Evolutionary conservation across 2,113 vertebrate genomes (phyloP).

Genomic region (Tapirus terrestris): DNA sequence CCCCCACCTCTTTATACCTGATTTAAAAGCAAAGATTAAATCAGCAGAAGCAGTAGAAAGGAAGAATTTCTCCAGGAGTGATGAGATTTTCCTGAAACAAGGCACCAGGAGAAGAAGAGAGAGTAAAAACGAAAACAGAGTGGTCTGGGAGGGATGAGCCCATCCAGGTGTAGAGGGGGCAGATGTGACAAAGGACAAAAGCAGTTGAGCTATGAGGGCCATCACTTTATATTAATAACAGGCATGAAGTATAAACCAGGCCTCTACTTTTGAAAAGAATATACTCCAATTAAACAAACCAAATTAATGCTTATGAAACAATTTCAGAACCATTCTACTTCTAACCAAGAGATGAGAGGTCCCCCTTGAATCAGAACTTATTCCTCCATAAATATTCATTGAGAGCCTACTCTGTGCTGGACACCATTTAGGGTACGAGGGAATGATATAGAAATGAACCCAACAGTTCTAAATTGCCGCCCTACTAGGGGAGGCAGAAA

Average conservation of each 20-base stretch:
- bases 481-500: background rate
- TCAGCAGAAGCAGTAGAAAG: slow-evolving; percentile 22
- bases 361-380: background rate
- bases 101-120: background rate
- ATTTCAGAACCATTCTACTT: background rate
- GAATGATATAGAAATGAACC: background rate
- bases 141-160: background rate
- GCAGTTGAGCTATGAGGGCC: background rate
- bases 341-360: background rate
- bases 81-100: background rate
- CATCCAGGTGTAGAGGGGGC: background rate
- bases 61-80: background rate
- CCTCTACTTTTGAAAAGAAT: background rate
- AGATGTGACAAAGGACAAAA: background rate
- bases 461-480: background rate
- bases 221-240: background rate
- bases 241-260: background rate
- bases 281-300: background rate
- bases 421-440: fast-evolving
- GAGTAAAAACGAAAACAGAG: background rate
- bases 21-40: slow-evolving; percentile 66
- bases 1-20: slow-evolving; percentile 41
- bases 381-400: background rate
- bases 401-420: background rate
- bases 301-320: background rate